Conservation (phyloP, 1,140 invertebrate genomes). For the Limonius californicus region DNA sequence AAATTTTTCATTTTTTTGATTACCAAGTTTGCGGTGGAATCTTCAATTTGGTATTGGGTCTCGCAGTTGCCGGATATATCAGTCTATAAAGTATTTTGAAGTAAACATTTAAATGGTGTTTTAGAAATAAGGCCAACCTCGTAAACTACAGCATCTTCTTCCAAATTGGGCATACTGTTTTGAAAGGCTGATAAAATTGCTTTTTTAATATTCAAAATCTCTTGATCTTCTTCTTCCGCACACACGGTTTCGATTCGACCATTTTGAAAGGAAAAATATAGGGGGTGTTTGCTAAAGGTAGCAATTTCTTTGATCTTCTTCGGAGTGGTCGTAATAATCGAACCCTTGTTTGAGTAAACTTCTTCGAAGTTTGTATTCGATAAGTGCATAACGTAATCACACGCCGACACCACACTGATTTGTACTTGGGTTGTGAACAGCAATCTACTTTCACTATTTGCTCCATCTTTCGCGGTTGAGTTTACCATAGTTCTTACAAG, state of each 20-base stretch:
- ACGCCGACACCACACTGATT: slow-evolving; percentile 16
- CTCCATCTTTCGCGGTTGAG: slow-evolving; percentile 10
- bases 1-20: slow-evolving; percentile 62
- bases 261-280: slow-evolving; percentile 52
- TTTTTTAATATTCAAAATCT: slow-evolving; percentile 64
- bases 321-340: not conserved
- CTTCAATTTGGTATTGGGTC: slow-evolving; percentile 54
- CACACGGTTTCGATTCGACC: slow-evolving; percentile 56
- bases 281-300: not conserved
- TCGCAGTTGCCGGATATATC: slow-evolving; percentile 66
- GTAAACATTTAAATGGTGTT: not conserved
- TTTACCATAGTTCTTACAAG: slow-evolving; percentile 16
- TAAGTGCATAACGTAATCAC: slow-evolving; percentile 24
- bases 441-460: not conserved
- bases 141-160: slow-evolving; percentile 54
- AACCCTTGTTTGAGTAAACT: not conserved
- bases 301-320: not conserved
- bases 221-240: slow-evolving; percentile 52
- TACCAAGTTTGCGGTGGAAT: slow-evolving; percentile 49
- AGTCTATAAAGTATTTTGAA: slow-evolving; percentile 39
- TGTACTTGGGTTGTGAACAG: no score
- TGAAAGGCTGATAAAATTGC: slow-evolving; percentile 66
- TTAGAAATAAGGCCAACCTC: slow-evolving; percentile 33
- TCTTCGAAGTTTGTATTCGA: slow-evolving; percentile 5
- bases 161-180: slow-evolving; percentile 57